These are phyloP conservation scores for Carduelis carduelis DNA, from an alignment of 2,797 vertebrate species.

Conservation along the genomic window DNA sequence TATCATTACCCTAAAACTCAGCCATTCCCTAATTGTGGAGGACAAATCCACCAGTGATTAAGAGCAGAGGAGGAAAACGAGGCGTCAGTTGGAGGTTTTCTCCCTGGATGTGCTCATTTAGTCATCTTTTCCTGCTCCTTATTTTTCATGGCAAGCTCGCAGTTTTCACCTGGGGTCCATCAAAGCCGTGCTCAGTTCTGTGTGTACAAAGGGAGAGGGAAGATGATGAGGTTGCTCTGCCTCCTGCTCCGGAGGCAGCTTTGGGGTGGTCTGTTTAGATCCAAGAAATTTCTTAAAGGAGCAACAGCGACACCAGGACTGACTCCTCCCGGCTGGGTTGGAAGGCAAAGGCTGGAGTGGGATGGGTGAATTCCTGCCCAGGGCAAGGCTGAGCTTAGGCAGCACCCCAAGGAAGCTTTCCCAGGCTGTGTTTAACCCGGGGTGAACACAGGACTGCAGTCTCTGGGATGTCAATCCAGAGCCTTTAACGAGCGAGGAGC, in stretches of 20 bases:
- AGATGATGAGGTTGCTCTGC: conserved; percentile 35
- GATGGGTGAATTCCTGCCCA: not conserved
- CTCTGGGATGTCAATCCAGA: not conserved
- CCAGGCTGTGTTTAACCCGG: not conserved
- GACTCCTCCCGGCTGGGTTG: accelerated
- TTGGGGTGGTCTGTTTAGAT: conserved; percentile 35
- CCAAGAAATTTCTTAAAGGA: not conserved
- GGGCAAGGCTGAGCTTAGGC: not conserved
- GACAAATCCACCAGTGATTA: conserved; percentile 22
- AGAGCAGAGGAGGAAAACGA: not conserved
- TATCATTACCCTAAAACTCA: not conserved
- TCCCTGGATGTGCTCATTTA: not conserved
- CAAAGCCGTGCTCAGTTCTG: conserved; percentile 38
- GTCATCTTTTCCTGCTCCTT: conserved; percentile 56
- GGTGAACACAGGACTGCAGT: conserved; percentile 35
- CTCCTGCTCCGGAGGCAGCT: conserved; percentile 15
- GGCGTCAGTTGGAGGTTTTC: conserved; percentile 38
- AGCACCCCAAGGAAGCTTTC: not conserved
- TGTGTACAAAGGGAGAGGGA: not conserved
- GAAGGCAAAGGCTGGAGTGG: not conserved
- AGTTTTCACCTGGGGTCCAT: conserved; percentile 47
- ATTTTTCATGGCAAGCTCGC: conserved; percentile 57
- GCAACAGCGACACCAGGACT: not conserved
- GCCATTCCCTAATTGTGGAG: not conserved
- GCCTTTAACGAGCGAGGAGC: conserved; percentile 18